Evolutionary conservation across 2,113 vertebrate species (phyloP).

Genomic region (Malurus alboscapulatus): DNA sequence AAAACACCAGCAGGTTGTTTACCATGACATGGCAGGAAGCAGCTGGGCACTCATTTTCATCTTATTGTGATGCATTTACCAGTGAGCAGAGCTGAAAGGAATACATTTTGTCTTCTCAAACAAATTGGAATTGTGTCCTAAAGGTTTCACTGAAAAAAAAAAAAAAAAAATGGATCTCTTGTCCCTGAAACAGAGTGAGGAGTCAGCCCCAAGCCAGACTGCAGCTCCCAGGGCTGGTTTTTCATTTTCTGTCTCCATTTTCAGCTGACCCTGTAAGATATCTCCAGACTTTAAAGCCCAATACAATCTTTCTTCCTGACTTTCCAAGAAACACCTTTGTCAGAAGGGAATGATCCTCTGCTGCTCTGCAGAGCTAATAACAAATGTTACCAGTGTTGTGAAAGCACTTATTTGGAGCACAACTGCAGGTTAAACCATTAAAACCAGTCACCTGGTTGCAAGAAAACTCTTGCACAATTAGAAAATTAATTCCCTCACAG

Average conservation of each 20-base stretch:
- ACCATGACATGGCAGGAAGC: constrained; percentile 12
- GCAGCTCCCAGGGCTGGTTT: neutral
- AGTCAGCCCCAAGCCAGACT: neutral
- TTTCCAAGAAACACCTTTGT: constrained; percentile 29
- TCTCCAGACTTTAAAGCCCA: neutral
- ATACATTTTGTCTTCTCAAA: neutral
- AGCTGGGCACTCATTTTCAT: constrained; percentile 58
- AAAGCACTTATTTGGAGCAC: neutral
- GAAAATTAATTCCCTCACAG: neutral
- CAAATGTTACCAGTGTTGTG: neutral
- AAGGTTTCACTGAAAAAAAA: neutral
- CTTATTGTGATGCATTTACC: constrained; percentile 18
- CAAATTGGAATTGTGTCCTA: neutral
- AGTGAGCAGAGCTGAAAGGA: neutral
- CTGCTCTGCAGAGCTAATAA: constrained; percentile 28
- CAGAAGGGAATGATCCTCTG: constrained; percentile 6
- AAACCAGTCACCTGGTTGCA: neutral
- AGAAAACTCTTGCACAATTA: neutral
- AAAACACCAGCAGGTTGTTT: neutral
- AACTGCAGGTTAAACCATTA: neutral
- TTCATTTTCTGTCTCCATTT: neutral
- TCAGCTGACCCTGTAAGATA: neutral
- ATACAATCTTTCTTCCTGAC: neutral
- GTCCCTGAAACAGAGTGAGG: neutral
- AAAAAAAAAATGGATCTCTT: neutral